These are phyloP conservation scores for Anguilla rostrata DNA, from an alignment of 2,113 vertebrate species.

Conservation along the genomic window DNA sequence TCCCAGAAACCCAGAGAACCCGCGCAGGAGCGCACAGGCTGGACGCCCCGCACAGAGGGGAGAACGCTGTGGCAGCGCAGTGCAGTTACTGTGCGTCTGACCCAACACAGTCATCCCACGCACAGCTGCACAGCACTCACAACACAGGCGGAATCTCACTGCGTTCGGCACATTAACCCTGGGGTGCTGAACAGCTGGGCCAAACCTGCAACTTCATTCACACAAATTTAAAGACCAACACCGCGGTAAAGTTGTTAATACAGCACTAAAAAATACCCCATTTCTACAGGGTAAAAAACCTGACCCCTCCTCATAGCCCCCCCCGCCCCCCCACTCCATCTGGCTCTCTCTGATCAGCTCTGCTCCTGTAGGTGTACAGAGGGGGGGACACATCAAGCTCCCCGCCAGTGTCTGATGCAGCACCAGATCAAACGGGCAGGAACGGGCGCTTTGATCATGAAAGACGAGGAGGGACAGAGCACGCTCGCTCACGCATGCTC, in stretches of 20 bases:
- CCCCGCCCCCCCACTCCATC: not conserved
- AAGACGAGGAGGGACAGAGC: constrained; percentile 8
- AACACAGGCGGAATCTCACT: not conserved
- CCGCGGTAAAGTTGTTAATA: not conserved
- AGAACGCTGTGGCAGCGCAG: no score
- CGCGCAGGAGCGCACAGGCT: no score
- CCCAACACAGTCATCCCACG: no score
- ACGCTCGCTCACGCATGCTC: not conserved
- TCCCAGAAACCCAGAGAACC: not conserved
- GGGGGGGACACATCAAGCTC: constrained; percentile 21
- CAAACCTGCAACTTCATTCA: not conserved
- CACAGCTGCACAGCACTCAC: no score
- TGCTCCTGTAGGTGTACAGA: not conserved
- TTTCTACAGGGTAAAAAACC: not conserved
- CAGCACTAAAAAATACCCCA: not conserved
- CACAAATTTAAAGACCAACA: not conserved
- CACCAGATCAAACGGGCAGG: constrained; percentile 37
- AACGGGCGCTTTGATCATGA: constrained; percentile 39
- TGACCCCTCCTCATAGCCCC: not conserved
- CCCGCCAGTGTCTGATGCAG: constrained; percentile 22
- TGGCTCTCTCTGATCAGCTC: constrained; percentile 26
- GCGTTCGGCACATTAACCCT: no score
- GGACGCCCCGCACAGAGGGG: no score
- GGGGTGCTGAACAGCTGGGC: no score
- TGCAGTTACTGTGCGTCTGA: no score